Base-by-base conservation (phyloP, 2,113 vertebrate species). In the Toxotes chatareus region DNA sequence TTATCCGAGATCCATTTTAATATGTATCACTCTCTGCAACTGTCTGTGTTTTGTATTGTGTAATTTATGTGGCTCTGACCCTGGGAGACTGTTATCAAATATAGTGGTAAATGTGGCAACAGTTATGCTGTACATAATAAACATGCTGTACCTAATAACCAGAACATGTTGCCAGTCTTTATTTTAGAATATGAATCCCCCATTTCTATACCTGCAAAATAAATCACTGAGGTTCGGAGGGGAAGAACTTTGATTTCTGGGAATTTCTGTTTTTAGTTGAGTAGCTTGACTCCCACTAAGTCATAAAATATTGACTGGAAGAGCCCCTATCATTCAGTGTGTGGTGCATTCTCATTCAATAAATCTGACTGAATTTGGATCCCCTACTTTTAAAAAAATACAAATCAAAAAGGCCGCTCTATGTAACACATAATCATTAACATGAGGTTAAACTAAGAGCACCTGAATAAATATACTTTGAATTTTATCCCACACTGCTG, bases 111-210 rank as follows among this genome's bases (percentile, higher is more conserved):
- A 79, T 79, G 46, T 76, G 44, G 68, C 17, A 75, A 60, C 13
- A 31, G 23, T 64, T 21, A 64, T 66, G 44, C 53, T 83, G 55
- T 70, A 74, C 34, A 57, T 59, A 80, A 84, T 79, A 88, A 86
- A 89, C 16, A 83, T 44, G 23, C n/a, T 36, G 3, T 47, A 57
- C n/a, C 38, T 57, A 66, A 73, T 27, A 73, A 83, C 47, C 74
- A 73, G 6, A 44, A 76, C 73, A 53, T 77, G 49, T 27, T 80
- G 60, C 11, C 63, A 62, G n/a, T 73, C 7, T 67, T 81, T 11
- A 64, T 74, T 82, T 84, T 34, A 10, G 34, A 79, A 23, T 69
- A 46, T 66, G 7, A 67, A 27, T 56, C 2, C 9, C 9, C 21
- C 17, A 44, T 59, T 56, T 86, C 40, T 13, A 6, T 49, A 63